These are phyloP conservation scores for Sylvicola cinctus DNA, from an alignment of 2,888 invertebrate species.

Conservation along the genomic window DNA sequence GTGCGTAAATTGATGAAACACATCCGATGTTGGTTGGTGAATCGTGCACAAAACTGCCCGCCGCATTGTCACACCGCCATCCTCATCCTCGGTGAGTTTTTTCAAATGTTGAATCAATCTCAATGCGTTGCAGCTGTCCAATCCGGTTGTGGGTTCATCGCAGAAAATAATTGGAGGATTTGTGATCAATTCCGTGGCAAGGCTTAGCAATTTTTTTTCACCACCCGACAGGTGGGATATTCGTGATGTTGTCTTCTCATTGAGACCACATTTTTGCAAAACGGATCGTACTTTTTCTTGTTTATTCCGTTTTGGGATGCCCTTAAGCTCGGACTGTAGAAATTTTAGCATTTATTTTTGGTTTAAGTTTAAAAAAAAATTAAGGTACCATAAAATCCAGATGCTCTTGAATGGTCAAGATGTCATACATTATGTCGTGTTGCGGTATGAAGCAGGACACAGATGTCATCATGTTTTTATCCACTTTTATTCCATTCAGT, in stretches of 20 bases:
- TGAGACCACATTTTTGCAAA: background rate
- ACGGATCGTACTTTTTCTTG: background rate
- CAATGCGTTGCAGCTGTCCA: conserved; percentile 77
- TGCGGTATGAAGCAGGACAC: background rate
- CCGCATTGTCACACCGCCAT: background rate
- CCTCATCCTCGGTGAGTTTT: conserved; percentile 27
- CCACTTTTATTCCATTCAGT: background rate
- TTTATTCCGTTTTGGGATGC: background rate
- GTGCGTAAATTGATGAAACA: conserved; percentile 64
- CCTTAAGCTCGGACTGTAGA: background rate
- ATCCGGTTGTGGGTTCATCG: conserved; percentile 83
- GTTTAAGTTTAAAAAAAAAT: no score
- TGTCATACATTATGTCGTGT: background rate
- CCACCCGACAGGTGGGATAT: background rate
- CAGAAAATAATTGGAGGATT: conserved; percentile 80
- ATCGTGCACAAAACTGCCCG: conserved; percentile 63
- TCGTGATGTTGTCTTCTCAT: background rate
- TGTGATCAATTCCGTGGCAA: conserved; percentile 33
- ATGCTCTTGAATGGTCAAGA: background rate
- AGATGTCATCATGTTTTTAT: background rate
- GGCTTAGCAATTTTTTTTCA: background rate
- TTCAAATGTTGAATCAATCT: conserved; percentile 52
- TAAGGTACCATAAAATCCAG: background rate
- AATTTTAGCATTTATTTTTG: no score
- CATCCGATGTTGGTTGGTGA: conserved; percentile 78